phyloP scores from a whole-genome alignment of 1,140 invertebrate genomes.

The Cylas formicarius region DNA sequence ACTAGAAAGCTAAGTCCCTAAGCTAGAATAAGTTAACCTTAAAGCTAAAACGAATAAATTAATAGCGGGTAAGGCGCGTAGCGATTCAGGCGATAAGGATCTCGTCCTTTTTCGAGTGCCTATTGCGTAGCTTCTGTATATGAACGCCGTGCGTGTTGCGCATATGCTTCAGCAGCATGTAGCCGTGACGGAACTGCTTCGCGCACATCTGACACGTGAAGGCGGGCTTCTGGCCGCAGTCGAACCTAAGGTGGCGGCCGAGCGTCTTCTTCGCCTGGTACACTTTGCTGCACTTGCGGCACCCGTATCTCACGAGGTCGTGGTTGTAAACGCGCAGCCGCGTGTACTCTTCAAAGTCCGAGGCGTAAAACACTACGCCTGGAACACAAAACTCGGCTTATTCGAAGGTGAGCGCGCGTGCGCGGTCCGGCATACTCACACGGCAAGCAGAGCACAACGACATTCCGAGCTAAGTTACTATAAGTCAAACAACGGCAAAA shows the following conservation, averaged over 20 bases:
- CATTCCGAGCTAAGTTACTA: neutral
- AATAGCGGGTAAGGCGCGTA: no score
- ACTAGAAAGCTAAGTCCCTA: no score
- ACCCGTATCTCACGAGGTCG: conserved; percentile 41
- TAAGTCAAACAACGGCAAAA: neutral
- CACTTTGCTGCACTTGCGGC: conserved; percentile 52
- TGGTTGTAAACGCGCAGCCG: conserved; percentile 27
- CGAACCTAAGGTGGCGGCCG: conserved; percentile 42
- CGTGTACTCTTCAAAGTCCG: conserved; percentile 28
- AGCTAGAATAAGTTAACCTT: no score
- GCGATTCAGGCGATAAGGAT: no score
- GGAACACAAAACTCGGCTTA: conserved; percentile 16
- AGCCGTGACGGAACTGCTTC: conserved; percentile 45
- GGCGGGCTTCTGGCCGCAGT: conserved; percentile 57
- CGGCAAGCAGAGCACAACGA: no score
- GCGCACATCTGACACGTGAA: conserved; percentile 52
- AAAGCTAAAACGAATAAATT: no score
- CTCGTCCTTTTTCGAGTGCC: no score
- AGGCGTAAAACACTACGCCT: conserved; percentile 21
- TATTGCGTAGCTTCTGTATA: conserved; percentile 34
- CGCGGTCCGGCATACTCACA: no score
- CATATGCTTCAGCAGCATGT: conserved; percentile 45
- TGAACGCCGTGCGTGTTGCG: conserved; percentile 32
- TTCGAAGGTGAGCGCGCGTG: no score
- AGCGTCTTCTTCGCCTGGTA: conserved; percentile 50